A percentile compares a stretch with the other conserved stretches of the same genome.
Evolutionary conservation across 2,113 vertebrate species (phyloP).

Genomic region (Capra hircus): DNA sequence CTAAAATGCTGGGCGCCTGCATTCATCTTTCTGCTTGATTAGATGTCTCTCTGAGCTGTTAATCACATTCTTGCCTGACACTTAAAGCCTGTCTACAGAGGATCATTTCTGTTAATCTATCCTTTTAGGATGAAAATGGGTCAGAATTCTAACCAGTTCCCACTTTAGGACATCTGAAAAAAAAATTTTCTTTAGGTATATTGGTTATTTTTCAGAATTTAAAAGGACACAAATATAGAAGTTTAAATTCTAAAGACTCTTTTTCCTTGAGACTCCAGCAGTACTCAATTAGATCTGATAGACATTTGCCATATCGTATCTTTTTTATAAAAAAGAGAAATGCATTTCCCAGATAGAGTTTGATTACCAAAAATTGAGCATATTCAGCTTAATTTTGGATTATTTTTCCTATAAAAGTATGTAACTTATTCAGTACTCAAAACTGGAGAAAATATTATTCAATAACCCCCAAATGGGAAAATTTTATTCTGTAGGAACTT

Average conservation of each 20-base stretch:
- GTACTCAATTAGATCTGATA: background rate
- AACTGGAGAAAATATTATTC: conserved; percentile 63
- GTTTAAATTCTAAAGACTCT: background rate
- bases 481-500: conserved; percentile 61
- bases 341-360: background rate
- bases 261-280: conserved; percentile 4
- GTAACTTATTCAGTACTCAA: conserved; percentile 51
- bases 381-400: conserved; percentile 33
- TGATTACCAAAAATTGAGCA: background rate
- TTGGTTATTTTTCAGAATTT: conserved; percentile 12
- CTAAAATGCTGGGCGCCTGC: background rate
- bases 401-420: conserved; percentile 36
- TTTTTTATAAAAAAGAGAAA: conserved; percentile 32
- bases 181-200: background rate
- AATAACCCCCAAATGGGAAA: conserved; percentile 60
- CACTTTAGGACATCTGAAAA: background rate
- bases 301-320: background rate
- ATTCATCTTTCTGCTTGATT: background rate
- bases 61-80: background rate
- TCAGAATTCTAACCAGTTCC: background rate
- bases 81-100: background rate
- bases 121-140: background rate
- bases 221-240: background rate
- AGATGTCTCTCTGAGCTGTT: background rate
- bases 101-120: background rate